Base-by-base conservation (phyloP, 2,797 vertebrate species). In the Peromyscus attwateri region DNA sequence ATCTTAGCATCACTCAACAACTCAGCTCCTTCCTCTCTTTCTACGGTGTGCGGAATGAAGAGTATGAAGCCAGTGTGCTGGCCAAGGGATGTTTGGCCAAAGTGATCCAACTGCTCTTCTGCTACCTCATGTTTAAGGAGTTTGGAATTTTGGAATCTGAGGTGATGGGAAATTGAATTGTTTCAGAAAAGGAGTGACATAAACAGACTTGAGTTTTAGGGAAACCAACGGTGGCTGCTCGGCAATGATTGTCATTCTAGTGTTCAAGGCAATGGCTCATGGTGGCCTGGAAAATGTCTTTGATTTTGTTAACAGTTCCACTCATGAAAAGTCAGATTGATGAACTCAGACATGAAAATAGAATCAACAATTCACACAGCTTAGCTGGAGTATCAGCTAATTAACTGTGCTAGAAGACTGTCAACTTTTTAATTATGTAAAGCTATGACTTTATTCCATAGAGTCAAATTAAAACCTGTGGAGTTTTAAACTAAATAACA, bases 121-220 rank as follows among this genome's bases (percentile, higher is more conserved):
- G 43, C 43, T 89, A 40, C 19, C 80, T 60, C 52, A 34, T 46
- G 27, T 73, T 62, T 62, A 73, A 80, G 37, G 66, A 96, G 29
- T 64, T 79, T 83, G 52, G 52, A 84, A 11, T 92, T 94, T 64
- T 93, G 49, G 12, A 14, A 52, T 66, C 66, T 52, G 34, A 88
- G 71, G 29, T 37, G 57, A 25, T 19, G 64, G 79, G 43, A 75
- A 73, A 73, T 1, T 29, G 52, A 80, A 73, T 60, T 25, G 23
- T 83, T 95, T 87, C 49, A 79, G 43, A 84, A 95, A 62, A 82
- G 4, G 27, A 46, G 55, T 40, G 83, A 71, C 16, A 60, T 8
- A 82, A 75, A 71, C 37, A 46, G 31, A 71, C n/a, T 49, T 37
- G n/a, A 89, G 64, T 93, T 96, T 87, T 43, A 84, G 64, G 91